Percentiles rank a stretch among this genome's conserved stretches.
Evolutionary conservation across 2,888 invertebrate species (phyloP).

Genomic region (Microplitis deprimator): DNA sequence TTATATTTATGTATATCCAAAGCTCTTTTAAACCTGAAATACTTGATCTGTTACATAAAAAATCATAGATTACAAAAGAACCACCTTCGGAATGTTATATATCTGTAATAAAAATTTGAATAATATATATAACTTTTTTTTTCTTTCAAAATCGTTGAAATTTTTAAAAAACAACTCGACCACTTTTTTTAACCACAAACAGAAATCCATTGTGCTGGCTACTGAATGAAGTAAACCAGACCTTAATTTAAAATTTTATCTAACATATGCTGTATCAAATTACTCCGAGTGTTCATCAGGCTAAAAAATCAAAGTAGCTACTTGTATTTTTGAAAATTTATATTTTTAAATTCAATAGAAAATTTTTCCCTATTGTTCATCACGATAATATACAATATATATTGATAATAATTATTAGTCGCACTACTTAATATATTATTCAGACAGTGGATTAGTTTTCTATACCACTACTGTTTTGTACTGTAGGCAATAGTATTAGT

Average conservation of each 20-base stretch:
- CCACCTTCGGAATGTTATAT: not conserved
- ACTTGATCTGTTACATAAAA: conserved; percentile 9
- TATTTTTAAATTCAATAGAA: not conserved
- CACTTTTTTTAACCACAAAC: conserved; percentile 14
- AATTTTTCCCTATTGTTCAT: not conserved
- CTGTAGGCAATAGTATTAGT: not conserved
- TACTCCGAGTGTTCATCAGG: conserved; percentile 20
- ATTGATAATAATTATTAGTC: not conserved
- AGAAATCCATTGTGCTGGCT: conserved; percentile 24
- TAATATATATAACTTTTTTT: not conserved
- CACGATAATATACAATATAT: not conserved
- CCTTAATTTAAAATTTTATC: conserved; percentile 23
- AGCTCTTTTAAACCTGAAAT: conserved; percentile 28
- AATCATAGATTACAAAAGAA: conserved; percentile 1
- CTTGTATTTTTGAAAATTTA: not conserved
- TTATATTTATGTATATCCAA: conserved; percentile 24
- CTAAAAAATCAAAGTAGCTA: conserved; percentile 14
- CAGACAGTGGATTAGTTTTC: not conserved
- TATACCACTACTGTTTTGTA: not conserved
- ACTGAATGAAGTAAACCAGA: conserved; percentile 30
- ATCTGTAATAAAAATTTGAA: conserved; percentile 5
- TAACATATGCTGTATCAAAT: conserved; percentile 28
- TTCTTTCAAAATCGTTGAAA: no score
- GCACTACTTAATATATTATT: not conserved
- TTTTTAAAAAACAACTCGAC: not conserved